Evolutionary conservation across 2,888 invertebrate species (phyloP), one percentile per base, ranked within the genome.

Genomic region (Zaprionus lineosus): DNA sequence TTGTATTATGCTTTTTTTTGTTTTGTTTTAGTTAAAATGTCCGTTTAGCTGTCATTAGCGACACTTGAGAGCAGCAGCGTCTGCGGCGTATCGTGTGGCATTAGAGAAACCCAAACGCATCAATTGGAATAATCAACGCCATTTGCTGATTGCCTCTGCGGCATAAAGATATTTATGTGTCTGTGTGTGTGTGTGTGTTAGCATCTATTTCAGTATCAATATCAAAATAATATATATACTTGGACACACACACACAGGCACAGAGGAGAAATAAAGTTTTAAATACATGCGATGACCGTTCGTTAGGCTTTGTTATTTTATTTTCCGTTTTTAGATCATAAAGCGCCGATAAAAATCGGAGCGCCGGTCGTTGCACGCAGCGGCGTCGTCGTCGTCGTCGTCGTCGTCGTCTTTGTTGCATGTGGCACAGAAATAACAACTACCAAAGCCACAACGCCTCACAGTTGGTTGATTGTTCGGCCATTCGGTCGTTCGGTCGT

Each of bases 51-150:
- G 62, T 44, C 31, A 56, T 55, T 50, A 53, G 47, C 19, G 57
- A 15, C 77, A 60, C 53, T 77, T 74, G 28, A 53, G 51, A 72
- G n/a, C 26, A 18, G 16, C 18, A 14, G 33, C 19, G 8, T 7
- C 21, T 9, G 7, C 9, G 4, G 5, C 50, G 47, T 39, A 47
- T 39, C 40, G 40, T 41, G 53, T 56, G n/a, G n/a, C n/a, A 57
- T 69, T 62, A 67, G 63, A 66, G 79, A 61, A 71, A 72, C 52
- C 28, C 39, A 67, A 69, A 73, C 39, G 62, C 65, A 59, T 51
- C 69, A 83, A 84, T 81, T 84, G 77, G 77, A 74, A 81, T 84
- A 79, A 83, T 78, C 77, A 81, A 67, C 74, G 71, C 60, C 37
- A 76, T 81, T 84, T 76, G 67, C 39, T 74, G 77, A 73, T 79